Percentiles rank a stretch among this genome's conserved stretches.
Evolutionary conservation across 1,140 invertebrate species (phyloP).

Genomic region (Micrasema minimum): DNA sequence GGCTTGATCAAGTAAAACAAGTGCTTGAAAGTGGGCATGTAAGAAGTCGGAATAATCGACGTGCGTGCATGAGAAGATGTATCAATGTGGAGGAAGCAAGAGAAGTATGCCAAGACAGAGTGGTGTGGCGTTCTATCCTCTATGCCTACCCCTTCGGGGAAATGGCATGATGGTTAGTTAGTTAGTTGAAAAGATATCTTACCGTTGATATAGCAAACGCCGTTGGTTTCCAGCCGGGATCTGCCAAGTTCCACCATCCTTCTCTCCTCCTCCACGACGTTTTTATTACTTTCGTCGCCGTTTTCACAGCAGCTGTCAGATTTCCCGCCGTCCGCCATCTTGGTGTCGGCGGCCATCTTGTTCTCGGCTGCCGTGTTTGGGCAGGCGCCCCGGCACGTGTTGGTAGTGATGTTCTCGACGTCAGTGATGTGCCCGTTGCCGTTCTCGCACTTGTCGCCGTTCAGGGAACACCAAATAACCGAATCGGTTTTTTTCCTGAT

Average conservation of each 20-base stretch:
- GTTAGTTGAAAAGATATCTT: too few relatives aligned
- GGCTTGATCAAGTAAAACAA: too few relatives aligned
- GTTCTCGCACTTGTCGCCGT: slow-evolving; percentile 46
- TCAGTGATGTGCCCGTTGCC: slow-evolving; percentile 37
- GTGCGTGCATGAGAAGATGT: too few relatives aligned
- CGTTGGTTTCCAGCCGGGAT: slow-evolving; percentile 74
- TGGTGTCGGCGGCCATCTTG: slow-evolving; percentile 45
- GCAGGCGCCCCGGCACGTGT: background rate
- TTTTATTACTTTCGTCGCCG: slow-evolving; percentile 40
- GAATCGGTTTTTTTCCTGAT: slow-evolving; percentile 30
- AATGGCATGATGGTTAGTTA: too few relatives aligned
- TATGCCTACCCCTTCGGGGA: too few relatives aligned
- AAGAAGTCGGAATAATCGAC: too few relatives aligned
- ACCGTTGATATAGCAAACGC: slow-evolving; percentile 97
- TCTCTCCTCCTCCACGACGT: slow-evolving; percentile 50
- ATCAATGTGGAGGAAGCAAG: too few relatives aligned
- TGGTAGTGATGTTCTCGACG: slow-evolving; percentile 10
- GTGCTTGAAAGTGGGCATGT: too few relatives aligned
- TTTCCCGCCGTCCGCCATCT: slow-evolving; percentile 28
- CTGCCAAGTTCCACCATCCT: slow-evolving; percentile 73
- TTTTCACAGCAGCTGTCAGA: slow-evolving; percentile 53
- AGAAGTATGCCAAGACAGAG: too few relatives aligned
- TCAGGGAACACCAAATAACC: slow-evolving; percentile 3
- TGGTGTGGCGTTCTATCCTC: too few relatives aligned
- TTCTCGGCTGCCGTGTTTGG: background rate